Conservation (phyloP, 2,797 vertebrate genomes). For the Pseudotriccus pelzelni region DNA sequence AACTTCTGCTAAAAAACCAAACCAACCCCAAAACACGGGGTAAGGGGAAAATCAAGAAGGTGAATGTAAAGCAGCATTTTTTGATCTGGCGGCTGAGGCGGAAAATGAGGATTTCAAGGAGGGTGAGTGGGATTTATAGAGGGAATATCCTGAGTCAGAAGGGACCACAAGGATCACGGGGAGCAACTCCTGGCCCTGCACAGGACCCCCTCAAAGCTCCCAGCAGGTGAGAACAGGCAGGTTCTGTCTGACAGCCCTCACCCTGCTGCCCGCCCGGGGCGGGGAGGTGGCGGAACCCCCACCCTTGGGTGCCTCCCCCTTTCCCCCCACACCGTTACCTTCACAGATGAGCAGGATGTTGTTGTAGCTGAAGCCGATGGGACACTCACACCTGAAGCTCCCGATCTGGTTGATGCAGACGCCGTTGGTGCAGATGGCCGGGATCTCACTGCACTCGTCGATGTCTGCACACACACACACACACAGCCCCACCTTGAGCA, state of each 20-base stretch:
- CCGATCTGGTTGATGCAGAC: conserved; percentile 94
- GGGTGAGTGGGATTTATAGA: background rate
- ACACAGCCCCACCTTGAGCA: no score
- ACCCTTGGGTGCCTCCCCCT: background rate
- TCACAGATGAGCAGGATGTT: conserved; percentile 90
- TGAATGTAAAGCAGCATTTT: background rate
- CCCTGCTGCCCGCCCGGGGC: background rate
- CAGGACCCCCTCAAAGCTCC: background rate
- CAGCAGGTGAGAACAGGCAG: background rate
- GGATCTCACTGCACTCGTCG: conserved; percentile 92
- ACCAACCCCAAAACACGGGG: no score
- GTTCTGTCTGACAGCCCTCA: background rate
- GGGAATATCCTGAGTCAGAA: background rate
- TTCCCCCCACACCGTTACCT: conserved; percentile 75
- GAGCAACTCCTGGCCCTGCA: background rate
- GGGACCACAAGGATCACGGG: background rate
- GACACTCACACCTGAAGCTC: conserved; percentile 93
- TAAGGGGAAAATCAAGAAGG: background rate
- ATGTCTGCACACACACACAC: conserved; percentile 80
- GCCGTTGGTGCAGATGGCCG: conserved; percentile 87
- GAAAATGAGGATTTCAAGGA: background rate
- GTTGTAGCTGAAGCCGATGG: conserved; percentile 92
- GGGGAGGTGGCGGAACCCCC: background rate
- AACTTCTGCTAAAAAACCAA: background rate
- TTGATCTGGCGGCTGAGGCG: fast-evolving